Percentiles rank a stretch among this genome's conserved stretches.
Evolutionary conservation across 2,888 invertebrate species (phyloP).

Genomic region (Chrysomela aeneicollis): DNA sequence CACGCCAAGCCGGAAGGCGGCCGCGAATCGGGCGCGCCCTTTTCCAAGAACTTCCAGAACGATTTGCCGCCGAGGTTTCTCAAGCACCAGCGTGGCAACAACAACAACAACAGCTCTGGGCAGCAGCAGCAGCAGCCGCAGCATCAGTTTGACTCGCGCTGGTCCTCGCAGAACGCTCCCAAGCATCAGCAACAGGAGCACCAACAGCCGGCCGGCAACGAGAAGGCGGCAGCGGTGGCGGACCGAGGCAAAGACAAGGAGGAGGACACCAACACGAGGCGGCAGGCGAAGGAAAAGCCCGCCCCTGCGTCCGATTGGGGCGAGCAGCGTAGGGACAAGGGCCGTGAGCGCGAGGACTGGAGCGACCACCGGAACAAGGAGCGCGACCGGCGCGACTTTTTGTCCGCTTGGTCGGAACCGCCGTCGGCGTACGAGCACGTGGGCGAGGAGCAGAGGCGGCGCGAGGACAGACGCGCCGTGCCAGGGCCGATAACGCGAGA

Average conservation of each 20-base stretch:
- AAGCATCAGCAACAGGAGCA: constrained; percentile 30
- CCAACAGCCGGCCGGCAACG: constrained; percentile 33
- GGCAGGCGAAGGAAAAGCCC: constrained; percentile 42
- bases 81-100: constrained; percentile 74
- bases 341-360: constrained; percentile 27
- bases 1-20: constrained; percentile 53
- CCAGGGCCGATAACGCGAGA: constrained; percentile 70
- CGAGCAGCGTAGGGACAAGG: constrained; percentile 33
- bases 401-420: constrained; percentile 63
- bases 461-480: constrained; percentile 60
- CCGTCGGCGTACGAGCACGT: constrained; percentile 54
- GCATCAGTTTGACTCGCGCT: constrained; percentile 41
- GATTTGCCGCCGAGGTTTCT: constrained; percentile 88
- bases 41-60: constrained; percentile 79
- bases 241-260: constrained; percentile 25
- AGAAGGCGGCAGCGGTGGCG: too few relatives aligned
- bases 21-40: constrained; percentile 67
- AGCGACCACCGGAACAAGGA: constrained; percentile 6
- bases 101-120: constrained; percentile 58
- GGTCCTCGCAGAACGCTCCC: constrained; percentile 33
- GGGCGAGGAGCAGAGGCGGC: constrained; percentile 57
- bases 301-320: constrained; percentile 27
- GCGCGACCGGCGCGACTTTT: constrained; percentile 46
- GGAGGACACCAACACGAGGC: constrained; percentile 10
- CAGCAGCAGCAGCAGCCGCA: constrained; percentile 8